Base-by-base conservation (phyloP, 2,888 invertebrate genomes). In the Trichogramma evanescens region DNA sequence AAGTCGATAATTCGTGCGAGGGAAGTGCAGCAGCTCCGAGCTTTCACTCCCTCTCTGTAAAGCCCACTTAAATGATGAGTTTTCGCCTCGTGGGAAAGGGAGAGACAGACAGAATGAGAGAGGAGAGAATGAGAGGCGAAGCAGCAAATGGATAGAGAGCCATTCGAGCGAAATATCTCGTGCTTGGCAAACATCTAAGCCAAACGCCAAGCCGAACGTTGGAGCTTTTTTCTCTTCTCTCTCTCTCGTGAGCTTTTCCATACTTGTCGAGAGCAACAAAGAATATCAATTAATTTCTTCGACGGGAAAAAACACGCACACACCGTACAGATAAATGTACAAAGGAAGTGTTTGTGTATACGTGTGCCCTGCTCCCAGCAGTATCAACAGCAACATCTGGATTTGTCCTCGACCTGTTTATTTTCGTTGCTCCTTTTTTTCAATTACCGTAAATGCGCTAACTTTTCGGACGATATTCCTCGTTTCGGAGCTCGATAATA, bases 31-130 rank as follows among this genome's bases (percentile, higher is more conserved):
- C 26, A 26, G 26, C 26, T 26, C 26, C 26, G 39, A 6, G 9
- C 49, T 48, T n/a, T 50, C 26, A 26, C 49, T 41, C 44, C 10
- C 42, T 10, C 5, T 2, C 4, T 5, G 6, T 38, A 58, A 26
- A 55, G 39, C 40, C n/a, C 48, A 44, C 52, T 58, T 58, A 58
- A 61, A 58, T 58, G 58, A 62, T 58, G 62, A 56, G 59, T 50
- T 54, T 55, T 55, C 41, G 53, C 49, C 26, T 26, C 26, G 26
- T 26, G 26, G 26, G 26, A 26, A 26, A 26, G 26, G 2, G 26
- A 26, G 26, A 26, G 26, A 26, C 2, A 26, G 26, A 26, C 26
- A 26, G 26, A 26, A 26, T 26, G 26, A 26, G 26, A 26, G 26
- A 26, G 26, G 26, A 26, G 26, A 26, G 26, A 26, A 26, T 26